Evolutionary conservation across 2,113 vertebrate genomes (phyloP).

Genomic region (Neoarius graeffei): DNA sequence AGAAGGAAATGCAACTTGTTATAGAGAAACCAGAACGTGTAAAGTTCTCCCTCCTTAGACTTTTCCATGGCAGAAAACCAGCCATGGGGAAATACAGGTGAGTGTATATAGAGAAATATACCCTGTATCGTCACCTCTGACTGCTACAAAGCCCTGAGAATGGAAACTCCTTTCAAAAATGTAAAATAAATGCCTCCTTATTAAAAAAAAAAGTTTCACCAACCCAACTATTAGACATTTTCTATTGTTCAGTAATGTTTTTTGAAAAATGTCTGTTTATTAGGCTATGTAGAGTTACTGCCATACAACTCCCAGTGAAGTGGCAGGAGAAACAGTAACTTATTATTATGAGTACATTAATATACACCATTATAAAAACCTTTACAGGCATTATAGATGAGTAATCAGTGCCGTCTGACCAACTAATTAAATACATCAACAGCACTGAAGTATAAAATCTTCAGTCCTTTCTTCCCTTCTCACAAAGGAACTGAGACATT

Average conservation of each 20-base stretch:
- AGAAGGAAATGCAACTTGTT: background rate
- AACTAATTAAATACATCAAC: too few relatives aligned
- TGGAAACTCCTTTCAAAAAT: background rate
- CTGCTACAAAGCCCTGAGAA: background rate
- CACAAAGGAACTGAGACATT: background rate
- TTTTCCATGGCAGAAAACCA: background rate
- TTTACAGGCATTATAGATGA: background rate
- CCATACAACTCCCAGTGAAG: background rate
- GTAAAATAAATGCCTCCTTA: background rate
- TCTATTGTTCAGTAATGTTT: background rate
- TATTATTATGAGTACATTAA: background rate
- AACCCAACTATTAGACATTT: background rate
- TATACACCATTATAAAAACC: background rate
- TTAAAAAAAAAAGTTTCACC: background rate
- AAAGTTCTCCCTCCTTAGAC: background rate
- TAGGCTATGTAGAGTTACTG: background rate
- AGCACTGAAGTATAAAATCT: too few relatives aligned
- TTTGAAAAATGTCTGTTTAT: background rate
- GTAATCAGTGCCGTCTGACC: background rate
- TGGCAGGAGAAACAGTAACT: background rate
- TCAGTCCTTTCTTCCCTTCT: background rate
- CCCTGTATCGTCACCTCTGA: background rate
- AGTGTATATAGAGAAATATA: too few relatives aligned
- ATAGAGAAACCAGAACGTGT: background rate
- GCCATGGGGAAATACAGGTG: too few relatives aligned